Evolutionary conservation across 2,113 vertebrate genomes (phyloP).

Genomic region (Pedionomus torquatus): DNA sequence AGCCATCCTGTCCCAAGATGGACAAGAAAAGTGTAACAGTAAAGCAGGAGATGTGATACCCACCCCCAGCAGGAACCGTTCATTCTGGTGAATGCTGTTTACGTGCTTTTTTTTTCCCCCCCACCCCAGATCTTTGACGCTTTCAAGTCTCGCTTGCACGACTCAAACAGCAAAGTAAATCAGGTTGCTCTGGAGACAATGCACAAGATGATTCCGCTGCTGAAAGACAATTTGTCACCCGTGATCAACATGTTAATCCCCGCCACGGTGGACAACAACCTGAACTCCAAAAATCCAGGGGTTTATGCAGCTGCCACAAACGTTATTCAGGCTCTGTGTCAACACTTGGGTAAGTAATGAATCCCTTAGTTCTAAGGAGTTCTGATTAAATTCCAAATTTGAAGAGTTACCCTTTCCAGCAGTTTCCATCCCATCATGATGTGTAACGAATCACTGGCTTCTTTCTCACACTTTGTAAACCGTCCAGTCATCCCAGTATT

Average conservation of each 20-base stretch:
- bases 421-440: neutral
- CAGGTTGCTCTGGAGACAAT: slow-evolving; percentile 88
- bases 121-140: slow-evolving; percentile 87
- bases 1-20: neutral
- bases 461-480: neutral
- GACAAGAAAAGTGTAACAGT: rapidly evolving
- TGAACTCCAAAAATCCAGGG: slow-evolving; percentile 92
- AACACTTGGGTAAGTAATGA: slow-evolving; percentile 84
- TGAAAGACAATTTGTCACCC: slow-evolving; percentile 85
- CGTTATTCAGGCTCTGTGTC: slow-evolving; percentile 83
- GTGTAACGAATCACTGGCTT: neutral
- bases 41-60: rapidly evolving
- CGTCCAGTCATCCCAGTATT: rapidly evolving
- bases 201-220: slow-evolving; percentile 83
- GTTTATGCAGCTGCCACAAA: slow-evolving; percentile 87
- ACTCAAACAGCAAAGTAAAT: slow-evolving; percentile 95
- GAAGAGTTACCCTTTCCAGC: neutral
- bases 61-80: rapidly evolving
- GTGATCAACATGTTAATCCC: slow-evolving; percentile 91
- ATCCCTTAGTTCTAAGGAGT: neutral
- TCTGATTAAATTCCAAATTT: neutral
- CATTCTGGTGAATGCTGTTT: neutral
- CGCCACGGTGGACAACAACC: slow-evolving; percentile 93
- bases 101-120: neutral
- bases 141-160: slow-evolving; percentile 88